Evolutionary conservation across 2,888 invertebrate genomes (phyloP).

Genomic region (Flexamia atlantica): DNA sequence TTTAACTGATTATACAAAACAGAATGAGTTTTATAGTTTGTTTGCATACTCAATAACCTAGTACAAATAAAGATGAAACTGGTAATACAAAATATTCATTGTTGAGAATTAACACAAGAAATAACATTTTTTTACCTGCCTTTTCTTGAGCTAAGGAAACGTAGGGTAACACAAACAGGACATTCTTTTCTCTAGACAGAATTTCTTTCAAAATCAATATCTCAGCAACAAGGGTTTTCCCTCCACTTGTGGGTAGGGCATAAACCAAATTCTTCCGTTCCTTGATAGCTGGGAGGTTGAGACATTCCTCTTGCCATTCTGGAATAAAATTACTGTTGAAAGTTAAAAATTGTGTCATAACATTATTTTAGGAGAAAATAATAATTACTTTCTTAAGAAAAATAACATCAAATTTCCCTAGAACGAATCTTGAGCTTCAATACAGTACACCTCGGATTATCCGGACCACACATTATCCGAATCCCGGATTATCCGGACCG

Average conservation of each 20-base stretch:
- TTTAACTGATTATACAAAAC: no score
- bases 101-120: not conserved
- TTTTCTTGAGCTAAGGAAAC: conserved; percentile 99
- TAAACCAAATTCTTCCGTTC: conserved; percentile 91
- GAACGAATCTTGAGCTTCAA: no score
- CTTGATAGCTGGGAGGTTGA: conserved; percentile 85
- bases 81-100: no score
- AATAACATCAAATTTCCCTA: no score
- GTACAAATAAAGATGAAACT: no score
- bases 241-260: conserved; percentile 97
- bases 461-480: no score
- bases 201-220: conserved; percentile 94
- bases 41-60: no score
- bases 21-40: no score
- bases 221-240: conserved; percentile 98
- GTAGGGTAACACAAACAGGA: conserved; percentile 94
- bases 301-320: conserved; percentile 98
- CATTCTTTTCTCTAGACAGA: conserved; percentile 88
- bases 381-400: no score
- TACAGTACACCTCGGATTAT: no score
- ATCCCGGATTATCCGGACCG: no score
- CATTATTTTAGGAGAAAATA: no score
- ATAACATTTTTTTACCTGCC: conserved; percentile 75
- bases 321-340: conserved; percentile 68
- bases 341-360: conserved; percentile 65